Percentiles rank a stretch among this genome's conserved stretches.
Conservation (phyloP, 92 coral and sea anemone genomes). For the Diadumene lineata region DNA sequence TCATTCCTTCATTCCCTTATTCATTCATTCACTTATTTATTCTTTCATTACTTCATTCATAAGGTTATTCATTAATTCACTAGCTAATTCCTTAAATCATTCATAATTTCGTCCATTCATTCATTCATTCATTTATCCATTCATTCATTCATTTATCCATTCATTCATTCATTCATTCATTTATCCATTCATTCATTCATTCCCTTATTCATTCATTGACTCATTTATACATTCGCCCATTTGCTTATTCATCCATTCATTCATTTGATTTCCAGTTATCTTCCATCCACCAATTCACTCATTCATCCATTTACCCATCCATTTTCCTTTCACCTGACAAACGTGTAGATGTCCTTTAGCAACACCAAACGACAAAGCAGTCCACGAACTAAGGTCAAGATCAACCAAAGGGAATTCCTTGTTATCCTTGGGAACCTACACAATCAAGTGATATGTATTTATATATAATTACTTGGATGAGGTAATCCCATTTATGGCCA, state of each 20-base stretch:
- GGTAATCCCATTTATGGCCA: too few relatives aligned
- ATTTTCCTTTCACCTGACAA: slow-evolving; percentile 55
- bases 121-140: neutral
- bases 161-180: neutral
- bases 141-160: neutral
- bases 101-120: neutral
- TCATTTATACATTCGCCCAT: neutral
- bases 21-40: neutral
- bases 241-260: neutral
- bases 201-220: neutral
- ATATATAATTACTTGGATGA: neutral
- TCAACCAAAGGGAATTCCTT: slow-evolving; percentile 51
- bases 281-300: neutral
- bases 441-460: neutral
- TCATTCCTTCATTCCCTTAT: neutral
- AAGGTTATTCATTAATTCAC: neutral
- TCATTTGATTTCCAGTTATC: too few relatives aligned
- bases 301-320: neutral
- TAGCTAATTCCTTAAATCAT: neutral
- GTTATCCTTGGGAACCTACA: slow-evolving; percentile 53
- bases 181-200: neutral
- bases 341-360: slow-evolving; percentile 57
- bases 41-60: neutral
- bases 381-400: slow-evolving; percentile 64
- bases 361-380: slow-evolving; percentile 73